These are phyloP conservation scores for Rhinolophus ferrumequinum DNA, from an alignment of 2,113 vertebrate genomes.

Conservation along the genomic window DNA sequence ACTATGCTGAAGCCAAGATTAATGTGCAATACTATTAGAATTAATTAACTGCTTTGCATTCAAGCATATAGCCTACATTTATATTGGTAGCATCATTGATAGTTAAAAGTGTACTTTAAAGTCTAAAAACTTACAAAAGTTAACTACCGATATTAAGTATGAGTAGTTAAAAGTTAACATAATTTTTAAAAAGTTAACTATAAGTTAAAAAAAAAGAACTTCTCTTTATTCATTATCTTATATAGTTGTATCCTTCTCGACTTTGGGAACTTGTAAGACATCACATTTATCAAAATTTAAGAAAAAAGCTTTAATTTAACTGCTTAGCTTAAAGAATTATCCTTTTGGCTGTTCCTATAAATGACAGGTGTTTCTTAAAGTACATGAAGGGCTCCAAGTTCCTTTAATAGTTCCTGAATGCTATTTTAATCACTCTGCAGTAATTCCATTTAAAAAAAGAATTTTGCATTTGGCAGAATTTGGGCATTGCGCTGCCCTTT, in stretches of 20 bases:
- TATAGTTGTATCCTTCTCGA: not conserved
- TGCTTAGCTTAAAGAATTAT: conserved; percentile 36
- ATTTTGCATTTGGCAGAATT: conserved; percentile 31
- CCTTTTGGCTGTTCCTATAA: not conserved
- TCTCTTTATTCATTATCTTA: conserved; percentile 41
- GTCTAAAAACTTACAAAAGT: conserved; percentile 3
- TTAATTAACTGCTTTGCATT: conserved; percentile 73
- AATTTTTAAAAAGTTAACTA: not conserved
- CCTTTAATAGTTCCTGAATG: conserved; percentile 22
- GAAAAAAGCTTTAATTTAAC: conserved; percentile 50
- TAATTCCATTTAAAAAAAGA: conserved; percentile 34
- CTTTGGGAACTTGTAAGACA: not conserved
- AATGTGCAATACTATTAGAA: conserved; percentile 72
- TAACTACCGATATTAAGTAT: not conserved
- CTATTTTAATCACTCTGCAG: not conserved
- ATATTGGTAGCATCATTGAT: not conserved
- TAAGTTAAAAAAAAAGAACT: conserved; percentile 13
- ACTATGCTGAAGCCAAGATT: conserved; percentile 60
- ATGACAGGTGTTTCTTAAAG: conserved; percentile 54
- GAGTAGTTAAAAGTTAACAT: conserved; percentile 22
- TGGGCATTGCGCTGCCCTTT: not conserved
- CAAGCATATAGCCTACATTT: conserved; percentile 34
- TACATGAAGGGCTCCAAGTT: not conserved
- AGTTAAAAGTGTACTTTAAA: conserved; percentile 41
- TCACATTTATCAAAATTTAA: conserved; percentile 50